Percentiles rank a stretch among this genome's conserved stretches.
Evolutionary conservation across 2,888 invertebrate genomes (phyloP).

Genomic region (Tipula lateralis): DNA sequence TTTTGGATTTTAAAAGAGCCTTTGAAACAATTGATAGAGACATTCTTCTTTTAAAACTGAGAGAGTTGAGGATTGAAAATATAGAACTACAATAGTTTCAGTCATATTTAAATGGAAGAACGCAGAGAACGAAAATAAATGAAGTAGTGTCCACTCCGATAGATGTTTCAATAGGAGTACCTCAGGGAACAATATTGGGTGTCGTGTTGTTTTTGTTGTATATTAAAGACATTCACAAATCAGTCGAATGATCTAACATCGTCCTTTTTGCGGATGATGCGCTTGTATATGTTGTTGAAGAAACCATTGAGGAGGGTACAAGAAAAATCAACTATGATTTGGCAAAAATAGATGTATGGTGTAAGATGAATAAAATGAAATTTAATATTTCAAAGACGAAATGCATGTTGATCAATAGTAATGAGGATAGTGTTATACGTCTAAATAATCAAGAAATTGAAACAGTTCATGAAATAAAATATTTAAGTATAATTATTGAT

Average conservation of each 20-base stretch:
- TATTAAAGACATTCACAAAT: background rate
- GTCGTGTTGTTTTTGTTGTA: background rate
- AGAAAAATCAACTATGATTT: background rate
- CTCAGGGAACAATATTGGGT: background rate
- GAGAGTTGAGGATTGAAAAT: background rate
- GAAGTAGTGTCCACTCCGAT: background rate
- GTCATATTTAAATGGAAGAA: background rate
- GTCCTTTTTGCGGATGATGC: conserved; percentile 26
- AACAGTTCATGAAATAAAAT: background rate
- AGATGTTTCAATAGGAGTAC: background rate
- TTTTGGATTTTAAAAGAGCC: too few relatives aligned
- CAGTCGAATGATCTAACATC: background rate
- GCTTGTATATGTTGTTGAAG: background rate
- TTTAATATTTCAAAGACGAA: background rate
- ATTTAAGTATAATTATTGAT: background rate
- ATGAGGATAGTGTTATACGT: background rate
- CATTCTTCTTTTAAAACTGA: conserved; percentile 20
- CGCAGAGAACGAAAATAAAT: background rate
- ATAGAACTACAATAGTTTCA: conserved; percentile 21
- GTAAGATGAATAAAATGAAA: background rate
- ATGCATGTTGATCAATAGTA: background rate
- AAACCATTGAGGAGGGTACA: background rate
- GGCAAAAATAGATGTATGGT: background rate
- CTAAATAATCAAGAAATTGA: background rate
- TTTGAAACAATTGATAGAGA: too few relatives aligned